Conservation (phyloP, 2,113 vertebrate genomes). For the Paramisgurnus dabryanus region DNA sequence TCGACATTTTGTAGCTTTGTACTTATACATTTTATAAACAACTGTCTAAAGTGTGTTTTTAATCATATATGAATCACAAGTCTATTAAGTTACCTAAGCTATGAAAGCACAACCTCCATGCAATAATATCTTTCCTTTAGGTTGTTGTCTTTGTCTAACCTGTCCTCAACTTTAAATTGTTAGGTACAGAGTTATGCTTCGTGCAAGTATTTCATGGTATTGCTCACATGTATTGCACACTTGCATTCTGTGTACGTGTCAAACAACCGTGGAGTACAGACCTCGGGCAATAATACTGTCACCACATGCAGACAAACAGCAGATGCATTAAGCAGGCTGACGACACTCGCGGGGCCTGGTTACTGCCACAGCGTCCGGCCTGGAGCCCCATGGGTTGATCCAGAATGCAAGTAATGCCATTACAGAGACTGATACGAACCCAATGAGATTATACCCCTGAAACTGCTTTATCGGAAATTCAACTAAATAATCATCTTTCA, state of each 20-base stretch:
- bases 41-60: too few relatives aligned
- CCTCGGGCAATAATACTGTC: constrained; percentile 19
- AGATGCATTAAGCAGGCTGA: constrained; percentile 43
- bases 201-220: background rate
- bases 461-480: constrained; percentile 40
- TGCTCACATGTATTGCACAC: background rate
- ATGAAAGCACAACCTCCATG: background rate
- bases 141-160: background rate
- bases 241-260: background rate
- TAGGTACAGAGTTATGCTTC: background rate
- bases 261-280: background rate
- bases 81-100: background rate
- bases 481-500: constrained; percentile 48
- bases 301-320: constrained; percentile 26
- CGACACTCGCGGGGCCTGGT: constrained; percentile 49
- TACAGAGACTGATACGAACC: constrained; percentile 44
- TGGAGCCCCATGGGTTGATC: constrained; percentile 36
- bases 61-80: too few relatives aligned
- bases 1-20: too few relatives aligned
- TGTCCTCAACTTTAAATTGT: background rate
- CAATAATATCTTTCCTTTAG: background rate
- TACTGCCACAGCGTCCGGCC: constrained; percentile 49
- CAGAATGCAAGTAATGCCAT: constrained; percentile 54
- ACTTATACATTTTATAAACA: too few relatives aligned
- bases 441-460: constrained; percentile 54